Evolutionary conservation across 2,113 vertebrate genomes (phyloP), one percentile per base, ranked within the genome.

Genomic region (Scartelaos histophorus): DNA sequence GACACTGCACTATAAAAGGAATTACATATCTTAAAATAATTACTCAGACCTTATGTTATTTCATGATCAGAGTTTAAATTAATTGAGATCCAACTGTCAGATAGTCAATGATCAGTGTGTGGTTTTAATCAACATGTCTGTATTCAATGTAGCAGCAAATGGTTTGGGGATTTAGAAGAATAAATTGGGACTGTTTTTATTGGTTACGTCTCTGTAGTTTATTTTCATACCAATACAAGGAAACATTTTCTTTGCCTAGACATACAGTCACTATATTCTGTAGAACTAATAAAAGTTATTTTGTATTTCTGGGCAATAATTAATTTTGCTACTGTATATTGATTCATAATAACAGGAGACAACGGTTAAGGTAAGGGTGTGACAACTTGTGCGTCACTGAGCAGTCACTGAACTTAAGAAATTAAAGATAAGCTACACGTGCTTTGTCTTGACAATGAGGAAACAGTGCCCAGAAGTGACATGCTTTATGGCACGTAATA

Each of bases 361-460:
- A n/a, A 54, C 7, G 1, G 10, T 1, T 21, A 7, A 54, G 19
- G 19, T 51, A 12, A 78, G 71, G 86, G 80, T 72, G 88, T 86
- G 83, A 70, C 56, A 25, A 60, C 11, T 70, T 65, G 69, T 76
- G 68, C 67, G 69, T 88, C 87, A 85, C 49, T 25, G 58, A 54
- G 0, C 66, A 10, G 17, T 43, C 24, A 54, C 29, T 29, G 29
- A 67, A 71, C 71, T 70, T 70, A 29, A 54, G 78, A 78, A 85
- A 82, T 66, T 74, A 10, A 46, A 34, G 62, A 7, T 54, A 5
- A 11, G 49, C 29, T 54, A 73, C 22, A 19, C 34, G 22, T 51
- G 43, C 10, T 67, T 69, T 35, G 9, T 56, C 35, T 54, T 67
- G 34, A 54, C 35, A n/a, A n/a, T 66, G 19, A 13, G 66, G 66